Percentiles rank a stretch among this genome's conserved stretches.
Evolutionary conservation across 2,797 vertebrate species (phyloP).

Genomic region (Oreochromis grahami): DNA sequence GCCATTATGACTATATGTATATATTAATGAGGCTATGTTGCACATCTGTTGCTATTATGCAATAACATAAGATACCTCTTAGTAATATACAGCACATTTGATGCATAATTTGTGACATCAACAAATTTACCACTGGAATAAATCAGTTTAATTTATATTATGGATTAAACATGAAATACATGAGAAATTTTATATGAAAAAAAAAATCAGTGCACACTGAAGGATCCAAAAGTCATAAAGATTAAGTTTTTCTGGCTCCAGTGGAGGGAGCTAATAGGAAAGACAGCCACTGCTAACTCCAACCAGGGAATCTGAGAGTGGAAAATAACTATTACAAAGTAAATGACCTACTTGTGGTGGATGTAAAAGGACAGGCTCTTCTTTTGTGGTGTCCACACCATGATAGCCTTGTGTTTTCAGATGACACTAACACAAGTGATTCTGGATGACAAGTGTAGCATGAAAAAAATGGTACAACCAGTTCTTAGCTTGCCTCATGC

Average conservation of each 20-base stretch:
- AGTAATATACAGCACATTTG: conserved; percentile 29
- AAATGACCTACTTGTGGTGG: background rate
- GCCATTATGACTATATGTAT: conserved; percentile 23
- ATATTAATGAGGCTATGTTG: conserved; percentile 38
- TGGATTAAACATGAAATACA: background rate
- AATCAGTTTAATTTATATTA: conserved; percentile 29
- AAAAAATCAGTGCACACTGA: background rate
- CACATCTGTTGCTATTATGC: conserved; percentile 20
- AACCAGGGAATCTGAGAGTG: conserved; percentile 12
- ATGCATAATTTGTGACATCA: conserved; percentile 14
- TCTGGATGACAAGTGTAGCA: background rate
- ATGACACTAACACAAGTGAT: conserved; percentile 5
- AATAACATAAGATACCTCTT: conserved; percentile 46
- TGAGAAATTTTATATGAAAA: background rate
- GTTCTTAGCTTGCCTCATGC: background rate
- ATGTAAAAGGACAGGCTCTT: background rate
- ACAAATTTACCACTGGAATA: conserved; percentile 16
- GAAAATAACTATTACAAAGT: conserved; percentile 25
- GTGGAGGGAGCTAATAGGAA: background rate
- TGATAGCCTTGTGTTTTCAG: background rate
- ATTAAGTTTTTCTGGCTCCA: background rate
- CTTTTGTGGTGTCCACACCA: background rate
- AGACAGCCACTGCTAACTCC: background rate
- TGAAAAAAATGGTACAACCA: background rate
- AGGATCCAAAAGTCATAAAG: background rate